Base-by-base conservation (phyloP, 2,113 vertebrate species). In the Cardinalis cardinalis region DNA sequence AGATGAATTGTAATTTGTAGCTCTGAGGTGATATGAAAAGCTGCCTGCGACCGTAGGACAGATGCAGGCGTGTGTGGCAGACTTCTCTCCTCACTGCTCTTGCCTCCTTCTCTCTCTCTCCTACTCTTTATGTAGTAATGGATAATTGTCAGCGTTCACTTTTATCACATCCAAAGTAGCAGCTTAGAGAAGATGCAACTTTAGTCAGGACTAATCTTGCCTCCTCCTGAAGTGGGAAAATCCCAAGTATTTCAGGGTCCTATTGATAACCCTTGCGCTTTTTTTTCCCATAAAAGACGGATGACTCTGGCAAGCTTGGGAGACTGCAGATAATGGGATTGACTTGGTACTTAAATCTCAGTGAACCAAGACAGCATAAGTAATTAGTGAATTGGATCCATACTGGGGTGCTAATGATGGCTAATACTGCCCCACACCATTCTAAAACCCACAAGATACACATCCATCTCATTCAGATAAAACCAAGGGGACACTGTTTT, bases 271-370 rank as follows among this genome's bases (percentile, higher is more conserved):
- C 98, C 98, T 86, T 95, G 97, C 95, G 97, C 97, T 97, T 96
- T 97, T 88, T 88, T 96, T 98, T 98, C 97, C 97, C 95, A 96
- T 97, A 97, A 97, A 98, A 98, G 98, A 98, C 96, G 90, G 97
- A 98, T 98, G 98, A 97, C 96, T 98, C 96, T 94, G 97, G 98
- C 98, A 98, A 97, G 98, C 98, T 99, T 98, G 97, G 98, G 98
- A 98, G 98, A 98, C 97, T 97, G 97, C 93, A 98, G 98, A 99
- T 99, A 99, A 99, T 99, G 98, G 98, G 98, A 98, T 98, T 98
- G 98, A 98, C 98, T 98, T 98, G 98, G 98, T 99, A 98, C 98
- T 99, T 99, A 99, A 99, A 99, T 99, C 98, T 98, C 98, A 98
- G 98, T 97, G 98, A 99, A 99, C 98, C 99, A 98, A 97, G 97